Base-by-base conservation (phyloP, 2,797 vertebrate genomes). In the Myotis planiceps region DNA sequence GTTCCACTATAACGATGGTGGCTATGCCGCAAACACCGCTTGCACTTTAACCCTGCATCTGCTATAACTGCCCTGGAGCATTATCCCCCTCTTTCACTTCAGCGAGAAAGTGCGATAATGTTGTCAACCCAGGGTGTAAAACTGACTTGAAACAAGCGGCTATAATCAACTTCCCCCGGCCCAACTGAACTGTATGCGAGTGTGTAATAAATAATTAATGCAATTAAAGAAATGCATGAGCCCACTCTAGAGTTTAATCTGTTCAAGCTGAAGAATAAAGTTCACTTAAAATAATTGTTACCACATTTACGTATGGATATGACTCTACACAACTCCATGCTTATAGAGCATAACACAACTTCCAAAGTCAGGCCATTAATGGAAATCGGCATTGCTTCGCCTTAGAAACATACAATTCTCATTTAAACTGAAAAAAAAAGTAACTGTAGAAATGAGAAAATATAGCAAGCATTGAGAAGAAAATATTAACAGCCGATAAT, bases 101-200 rank as follows among this genome's bases (percentile, higher is more conserved):
- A 88, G 88, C 7, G 89, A 83, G 65, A 83, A 95, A 76, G 83
- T 95, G 93, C 82, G 97, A 89, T 74, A 58, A 88, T 82, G 82
- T 75, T 85, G 86, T 89, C 93, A 83, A 47, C 68, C 80, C n/a
- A 29, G 93, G 78, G 93, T 96, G 85, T 89, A 82, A 95, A 94
- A 75, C 81, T 42, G 96, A 92, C 94, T 97, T 90, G 65, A 93
- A 97, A 96, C 81, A 86, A 96, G 94, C 68, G 71, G 90, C 93
- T 85, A 65, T 94, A 94, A 95, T 92, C 94, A 85, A 74, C 88
- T 94, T 88, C 55, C 45, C 84, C 71, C 53, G 80, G 71, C 75
- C 89, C 78, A 47, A 45, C 80, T 71, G 65, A 92, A 80, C 87
- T 81, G 49, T n/a, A 68, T 34, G 81, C 76, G 63, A 78, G 93